A percentile compares a stretch with the other conserved stretches of the same genome.
phyloP scores from a whole-genome alignment of 2,888 invertebrate species.

The Phlogophora meticulosa region DNA sequence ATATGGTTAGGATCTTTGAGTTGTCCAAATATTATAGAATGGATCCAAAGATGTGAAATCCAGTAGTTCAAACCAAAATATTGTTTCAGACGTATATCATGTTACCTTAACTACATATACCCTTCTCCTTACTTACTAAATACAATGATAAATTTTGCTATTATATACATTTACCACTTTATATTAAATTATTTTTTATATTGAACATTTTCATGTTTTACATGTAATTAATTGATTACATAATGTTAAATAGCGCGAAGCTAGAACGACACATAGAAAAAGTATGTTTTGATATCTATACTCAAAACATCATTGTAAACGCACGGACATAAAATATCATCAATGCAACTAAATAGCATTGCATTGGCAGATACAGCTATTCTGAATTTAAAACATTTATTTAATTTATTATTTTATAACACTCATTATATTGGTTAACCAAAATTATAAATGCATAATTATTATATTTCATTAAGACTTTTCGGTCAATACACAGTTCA shows the following conservation, averaged over 20 bases:
- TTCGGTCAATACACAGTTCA: constrained; percentile 28
- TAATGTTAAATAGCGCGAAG: constrained; percentile 48
- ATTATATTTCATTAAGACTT: constrained; percentile 29
- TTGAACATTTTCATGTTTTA: constrained; percentile 59
- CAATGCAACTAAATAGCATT: constrained; percentile 55
- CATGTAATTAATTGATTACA: constrained; percentile 56
- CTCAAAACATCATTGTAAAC: constrained; percentile 47
- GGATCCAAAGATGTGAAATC: neutral
- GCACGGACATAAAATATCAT: constrained; percentile 44
- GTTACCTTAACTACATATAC: constrained; percentile 60
- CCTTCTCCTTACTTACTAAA: constrained; percentile 63
- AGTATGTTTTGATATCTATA: constrained; percentile 35
- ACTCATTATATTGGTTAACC: constrained; percentile 50
- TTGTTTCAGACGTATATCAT: constrained; percentile 31
- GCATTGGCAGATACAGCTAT: constrained; percentile 39
- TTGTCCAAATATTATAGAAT: constrained; percentile 1
- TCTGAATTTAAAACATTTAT: constrained; percentile 50
- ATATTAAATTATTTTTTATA: constrained; percentile 45
- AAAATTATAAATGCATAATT: constrained; percentile 46
- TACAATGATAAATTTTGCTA: constrained; percentile 57
- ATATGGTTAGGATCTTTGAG: neutral
- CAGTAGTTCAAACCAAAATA: constrained; percentile 26
- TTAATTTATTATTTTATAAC: constrained; percentile 40
- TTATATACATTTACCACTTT: constrained; percentile 64
- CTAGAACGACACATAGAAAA: constrained; percentile 53